Evolutionary conservation across 2,113 vertebrate species (phyloP).

Genomic region (mouse (Mus musculus)): GRCm39 chr17:50313501-50314000

Average conservation of each 20-base stretch:
- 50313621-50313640: not conserved
- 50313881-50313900: conserved; percentile 62
- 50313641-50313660: not conserved
- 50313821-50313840: conserved; percentile 81
- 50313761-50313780: conserved; percentile 78
- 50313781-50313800: conserved; percentile 83
- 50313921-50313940: conserved; percentile 44
- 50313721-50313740: conserved; percentile 44
- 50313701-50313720: not conserved
- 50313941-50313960: conserved; percentile 40
- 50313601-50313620: not conserved
- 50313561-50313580: not conserved
- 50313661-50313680: not conserved
- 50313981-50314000: conserved; percentile 30
- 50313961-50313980: conserved; percentile 69
- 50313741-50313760: conserved; percentile 75
- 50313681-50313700: not conserved
- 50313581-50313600: not conserved
- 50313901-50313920: conserved; percentile 62
- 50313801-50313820: conserved; percentile 80
- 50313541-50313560: not conserved
- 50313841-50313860: conserved; percentile 76
- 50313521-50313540: not conserved
- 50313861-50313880: conserved; percentile 79
- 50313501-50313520: not conserved